Evolutionary conservation across 2,888 invertebrate genomes (phyloP), one percentile per base, ranked within the genome.

Genomic region (Phlogophora meticulosa): DNA sequence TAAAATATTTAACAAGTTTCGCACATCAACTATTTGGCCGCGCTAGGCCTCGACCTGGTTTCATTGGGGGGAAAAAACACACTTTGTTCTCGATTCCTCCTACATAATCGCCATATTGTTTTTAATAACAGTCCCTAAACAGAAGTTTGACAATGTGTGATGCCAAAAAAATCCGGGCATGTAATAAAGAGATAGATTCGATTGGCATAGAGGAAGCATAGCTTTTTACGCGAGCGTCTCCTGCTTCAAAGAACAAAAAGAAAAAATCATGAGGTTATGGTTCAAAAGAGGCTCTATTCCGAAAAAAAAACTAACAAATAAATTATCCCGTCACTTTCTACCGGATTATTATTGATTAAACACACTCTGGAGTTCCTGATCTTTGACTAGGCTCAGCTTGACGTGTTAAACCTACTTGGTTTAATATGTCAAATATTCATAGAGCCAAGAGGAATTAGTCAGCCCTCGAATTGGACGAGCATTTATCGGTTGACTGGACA

Each of bases 1-100:
- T 82, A 69, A 76, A 81, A 69, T 76, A 74, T 81, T 79, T 56
- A 63, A 76, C 62, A 66, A 73, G 68, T 69, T 76, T 62, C 55
- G 58, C 43, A 72, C 67, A 58, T 76, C 59, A 73, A 79, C 76
- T 65, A 70, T 72, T 78, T 61, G 61, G 66, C 48, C 60, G 49
- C 51, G 58, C 49, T 46, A 53, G 38, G 49, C 20, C 38, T 34
- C 63, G 61, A 63, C 58, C 63, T 61, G 43, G 55, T 68, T 72
- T 57, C 66, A 24, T 51, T 59, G 42, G 40, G 42, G 40, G 59
- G 58, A 36, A 58, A 65, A 34, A 62, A 62, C 60, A 49, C 36
- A 48, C 17, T 66, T 58, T 62, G 68, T 57, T 69, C 56, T 4
- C 56, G 17, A 56, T 71, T 45, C 56, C 67, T 53, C 17, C 15